Percentiles rank a stretch among this genome's conserved stretches.
Conservation (phyloP, 2,797 vertebrate species). For the Danio kyathit region DNA sequence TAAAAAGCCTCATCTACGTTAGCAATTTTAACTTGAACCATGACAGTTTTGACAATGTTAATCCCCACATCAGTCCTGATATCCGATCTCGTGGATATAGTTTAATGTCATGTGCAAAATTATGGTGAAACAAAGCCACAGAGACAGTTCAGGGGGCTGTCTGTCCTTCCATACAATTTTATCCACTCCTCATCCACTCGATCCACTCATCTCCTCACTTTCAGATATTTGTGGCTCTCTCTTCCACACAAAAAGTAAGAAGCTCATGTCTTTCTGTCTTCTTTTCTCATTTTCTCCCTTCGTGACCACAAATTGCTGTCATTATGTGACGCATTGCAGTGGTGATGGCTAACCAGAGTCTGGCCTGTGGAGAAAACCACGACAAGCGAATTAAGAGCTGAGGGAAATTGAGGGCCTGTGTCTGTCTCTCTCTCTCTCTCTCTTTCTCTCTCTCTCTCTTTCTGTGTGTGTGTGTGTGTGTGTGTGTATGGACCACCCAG, state of each 20-base stretch:
- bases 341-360: conserved; percentile 76
- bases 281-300: conserved; percentile 43
- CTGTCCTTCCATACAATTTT: conserved; percentile 8
- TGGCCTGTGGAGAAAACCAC: conserved; percentile 77
- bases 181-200: neutral
- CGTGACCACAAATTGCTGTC: conserved; percentile 67
- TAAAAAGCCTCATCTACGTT: neutral
- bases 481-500: conserved; percentile 78
- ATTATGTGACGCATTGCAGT: conserved; percentile 80
- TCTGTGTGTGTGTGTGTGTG: conserved; percentile 46
- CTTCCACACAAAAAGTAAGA: conserved; percentile 20
- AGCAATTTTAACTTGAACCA: neutral
- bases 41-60: conserved; percentile 14
- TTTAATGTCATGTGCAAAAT: conserved; percentile 15
- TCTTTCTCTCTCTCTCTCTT: neutral
- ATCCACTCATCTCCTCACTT: conserved; percentile 26
- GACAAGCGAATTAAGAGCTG: conserved; percentile 79
- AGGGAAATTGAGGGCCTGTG: conserved; percentile 68
- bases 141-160: conserved; percentile 25
- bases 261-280: conserved; percentile 37
- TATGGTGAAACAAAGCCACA: conserved; percentile 4
- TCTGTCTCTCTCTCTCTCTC: neutral
- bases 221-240: conserved; percentile 23
- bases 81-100: conserved; percentile 2
- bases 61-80: conserved; percentile 11